Conservation (phyloP, 2,888 invertebrate genomes). For the Muschampia plurimacula region DNA sequence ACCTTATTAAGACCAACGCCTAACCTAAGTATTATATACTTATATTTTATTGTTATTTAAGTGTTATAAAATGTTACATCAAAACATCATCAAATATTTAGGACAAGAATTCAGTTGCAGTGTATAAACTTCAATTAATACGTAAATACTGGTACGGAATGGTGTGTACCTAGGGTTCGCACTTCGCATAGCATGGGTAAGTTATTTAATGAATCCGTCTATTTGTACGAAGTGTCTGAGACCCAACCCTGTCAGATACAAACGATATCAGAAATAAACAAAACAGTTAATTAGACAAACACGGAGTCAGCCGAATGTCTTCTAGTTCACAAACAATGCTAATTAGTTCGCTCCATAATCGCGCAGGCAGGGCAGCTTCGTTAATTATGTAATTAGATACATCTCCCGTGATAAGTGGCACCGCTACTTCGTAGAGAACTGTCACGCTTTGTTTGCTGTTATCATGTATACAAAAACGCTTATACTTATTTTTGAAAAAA, state of each 20-base stretch:
- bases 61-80: no score
- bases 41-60: no score
- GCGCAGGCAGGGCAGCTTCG: constrained; percentile 46
- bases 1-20: no score
- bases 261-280: constrained; percentile 63
- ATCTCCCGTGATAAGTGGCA: constrained; percentile 11
- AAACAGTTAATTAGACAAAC: constrained; percentile 63
- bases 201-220: not conserved
- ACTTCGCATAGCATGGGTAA: not conserved
- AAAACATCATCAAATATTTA: no score
- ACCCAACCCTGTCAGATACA: not conserved
- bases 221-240: not conserved
- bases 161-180: no score
- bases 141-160: no score
- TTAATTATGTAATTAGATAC: constrained; percentile 47
- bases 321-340: constrained; percentile 52
- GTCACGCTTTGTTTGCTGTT: constrained; percentile 15
- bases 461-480: not conserved
- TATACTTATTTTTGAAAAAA: not conserved
- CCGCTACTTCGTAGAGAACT: not conserved
- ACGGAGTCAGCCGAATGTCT: constrained; percentile 55
- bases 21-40: no score
- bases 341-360: constrained; percentile 58
- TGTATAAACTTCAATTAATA: no score
- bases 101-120: no score